A percentile compares a stretch with the other conserved stretches of the same genome.
Evolutionary conservation across 1,140 invertebrate species (phyloP).

Genomic region (Drosophila kurseongensis): DNA sequence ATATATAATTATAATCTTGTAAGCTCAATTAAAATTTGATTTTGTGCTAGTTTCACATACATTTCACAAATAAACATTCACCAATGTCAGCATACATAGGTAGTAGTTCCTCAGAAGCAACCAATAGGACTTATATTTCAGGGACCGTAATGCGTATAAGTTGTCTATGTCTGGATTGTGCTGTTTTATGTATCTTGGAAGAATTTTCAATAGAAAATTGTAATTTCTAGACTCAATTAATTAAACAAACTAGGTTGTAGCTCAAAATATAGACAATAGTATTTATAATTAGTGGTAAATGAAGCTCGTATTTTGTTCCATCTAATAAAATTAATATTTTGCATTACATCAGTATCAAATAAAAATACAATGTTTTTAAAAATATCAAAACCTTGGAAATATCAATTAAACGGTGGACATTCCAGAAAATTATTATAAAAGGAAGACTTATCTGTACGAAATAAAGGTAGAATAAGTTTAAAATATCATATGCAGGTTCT

Average conservation of each 20-base stretch:
- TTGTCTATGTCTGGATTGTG: background rate
- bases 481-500: no score
- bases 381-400: no score
- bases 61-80: constrained; percentile 23
- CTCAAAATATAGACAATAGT: background rate
- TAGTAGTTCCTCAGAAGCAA: constrained; percentile 25
- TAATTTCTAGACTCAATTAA: background rate
- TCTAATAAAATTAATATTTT: no score
- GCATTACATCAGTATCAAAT: no score
- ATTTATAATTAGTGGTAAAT: background rate
- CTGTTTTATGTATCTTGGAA: constrained; percentile 12
- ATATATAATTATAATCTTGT: constrained; percentile 49
- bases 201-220: background rate
- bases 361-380: no score
- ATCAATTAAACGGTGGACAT: no score
- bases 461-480: no score
- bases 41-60: constrained; percentile 48
- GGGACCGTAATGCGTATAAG: constrained; percentile 9
- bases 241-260: background rate
- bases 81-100: constrained; percentile 11
- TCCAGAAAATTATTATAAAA: no score
- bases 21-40: constrained; percentile 58
- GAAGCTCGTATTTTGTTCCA: background rate
- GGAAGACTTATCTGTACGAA: no score
- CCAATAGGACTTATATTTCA: constrained; percentile 6